Base-by-base conservation (phyloP, 1,140 invertebrate genomes). In the Nasonia giraulti region DNA sequence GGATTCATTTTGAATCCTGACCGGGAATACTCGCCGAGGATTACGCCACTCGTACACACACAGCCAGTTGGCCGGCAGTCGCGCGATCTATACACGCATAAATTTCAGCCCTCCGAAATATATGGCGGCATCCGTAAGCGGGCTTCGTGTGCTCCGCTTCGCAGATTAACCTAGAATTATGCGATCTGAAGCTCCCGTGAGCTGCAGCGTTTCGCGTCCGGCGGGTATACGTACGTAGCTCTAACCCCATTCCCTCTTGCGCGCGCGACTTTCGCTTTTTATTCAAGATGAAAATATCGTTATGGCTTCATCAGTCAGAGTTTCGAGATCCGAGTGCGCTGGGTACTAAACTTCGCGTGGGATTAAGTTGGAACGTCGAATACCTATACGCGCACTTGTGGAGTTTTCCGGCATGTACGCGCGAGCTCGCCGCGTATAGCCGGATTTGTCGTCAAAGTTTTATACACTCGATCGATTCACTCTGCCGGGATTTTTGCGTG, bases 241-340 rank as follows among this genome's bases (percentile, higher is more conserved):
- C 47, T 17, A 5, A 37, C 62, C 20, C 55, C 17, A n/a, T 37
- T 6, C 17, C 78, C 11, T 23, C 27, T 27, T 27, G 27, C 12
- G 2, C 23, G 17, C 12, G 50, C 12, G 2, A 31, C 14, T 17
- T 62, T 50, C 23, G 27, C 40, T 69, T 77, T 40, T 73, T 84
- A n/a, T 31, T 84, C 40, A 79, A 79, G 66, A 62, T 33, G 47
- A 80, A 84, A 80, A 80, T 84, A 84, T 84, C 68, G 83, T 84
- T 84, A 84, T 75, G 77, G 83, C 83, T 84, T 84, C 83, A 84
- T 84, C 77, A 33, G 68, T 75, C 69, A 33, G 23, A 62, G 68
- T 33, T 37, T 75, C 77, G 50, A n/a, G 47, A 55, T 4, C 27
- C 68, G 68, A 31, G 17, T 62, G 55, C 27, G 55, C 27, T 11